Conservation (phyloP, 2,113 vertebrate species). For the Rostratula benghalensis region DNA sequence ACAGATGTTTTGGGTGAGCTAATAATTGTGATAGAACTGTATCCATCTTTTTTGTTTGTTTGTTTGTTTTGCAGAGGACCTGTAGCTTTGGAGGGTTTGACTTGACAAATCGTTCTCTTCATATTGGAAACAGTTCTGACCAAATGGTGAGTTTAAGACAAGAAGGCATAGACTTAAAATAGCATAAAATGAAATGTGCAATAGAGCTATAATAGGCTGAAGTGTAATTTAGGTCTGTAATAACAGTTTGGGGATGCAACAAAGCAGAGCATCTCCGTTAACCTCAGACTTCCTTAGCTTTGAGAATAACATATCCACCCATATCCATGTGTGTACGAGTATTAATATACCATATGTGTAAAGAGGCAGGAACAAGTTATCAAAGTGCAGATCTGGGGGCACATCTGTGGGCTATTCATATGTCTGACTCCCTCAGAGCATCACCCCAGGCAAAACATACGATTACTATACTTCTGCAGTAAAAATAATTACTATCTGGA, state of each 20-base stretch:
- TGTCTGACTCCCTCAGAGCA: not conserved
- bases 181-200: not conserved
- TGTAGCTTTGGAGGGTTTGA: slow-evolving; percentile 99
- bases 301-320: slow-evolving; percentile 40
- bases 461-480: not conserved
- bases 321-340: not conserved
- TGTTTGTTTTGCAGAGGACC: slow-evolving; percentile 84
- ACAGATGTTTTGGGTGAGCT: not conserved
- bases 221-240: slow-evolving; percentile 31
- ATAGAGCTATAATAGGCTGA: not conserved
- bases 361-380: slow-evolving; percentile 5
- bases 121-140: slow-evolving; percentile 85
- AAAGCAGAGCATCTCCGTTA: not conserved
- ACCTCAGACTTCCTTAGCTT: slow-evolving; percentile 30
- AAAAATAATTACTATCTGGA: not conserved
- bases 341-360: not conserved
- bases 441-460: not conserved
- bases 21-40: not conserved
- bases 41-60: not conserved
- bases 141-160: slow-evolving; percentile 80
- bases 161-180: slow-evolving; percentile 3
- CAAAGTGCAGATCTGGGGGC: not conserved
- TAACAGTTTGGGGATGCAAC: slow-evolving; percentile 28
- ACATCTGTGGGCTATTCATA: not conserved
- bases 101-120: slow-evolving; percentile 92